Percentiles rank a stretch among this genome's conserved stretches.
Evolutionary conservation across 2,113 vertebrate species (phyloP).

Genomic region (chimpanzee (Pan troglodytes)): NHGRI_mPanTro3-v2.1_pri NC_072418.2:55065001-55065500

Average conservation of each 20-base stretch:
- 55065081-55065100: background rate
- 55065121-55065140: background rate
- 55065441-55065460: background rate
- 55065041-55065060: background rate
- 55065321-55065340: background rate
- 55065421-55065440: background rate
- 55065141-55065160: rapidly evolving
- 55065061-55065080: background rate
- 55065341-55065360: rapidly evolving
- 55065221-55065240: background rate
- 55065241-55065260: background rate
- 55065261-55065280: background rate
- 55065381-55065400: background rate
- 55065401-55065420: too few species aligned
- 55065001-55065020: background rate
- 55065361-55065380: background rate
- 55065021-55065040: background rate
- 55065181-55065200: rapidly evolving
- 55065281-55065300: rapidly evolving
- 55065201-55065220: background rate
- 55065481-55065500: background rate
- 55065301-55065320: background rate
- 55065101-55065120: too few species aligned
- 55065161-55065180: rapidly evolving
- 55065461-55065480: too few species aligned